phyloP scores from a whole-genome alignment of 2,888 invertebrate genomes.

The Parelbella ahira region DNA sequence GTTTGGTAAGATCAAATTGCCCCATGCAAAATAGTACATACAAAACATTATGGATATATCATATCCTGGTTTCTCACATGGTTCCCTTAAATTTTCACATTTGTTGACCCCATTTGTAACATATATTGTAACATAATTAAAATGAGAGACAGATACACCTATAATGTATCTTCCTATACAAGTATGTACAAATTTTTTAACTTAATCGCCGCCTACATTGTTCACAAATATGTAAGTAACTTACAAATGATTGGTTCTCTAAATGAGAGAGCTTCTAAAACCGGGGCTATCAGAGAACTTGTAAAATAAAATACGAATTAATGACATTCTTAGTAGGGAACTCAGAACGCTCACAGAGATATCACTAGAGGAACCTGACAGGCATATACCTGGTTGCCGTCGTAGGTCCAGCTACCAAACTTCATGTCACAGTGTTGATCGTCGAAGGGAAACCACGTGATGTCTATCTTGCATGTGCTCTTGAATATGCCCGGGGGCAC shows the following conservation, averaged over 20 bases:
- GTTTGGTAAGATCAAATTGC: conserved; percentile 68
- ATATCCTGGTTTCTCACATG: conserved; percentile 85
- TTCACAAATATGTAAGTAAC: too few relatives aligned
- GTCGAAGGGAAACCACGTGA: conserved; percentile 99
- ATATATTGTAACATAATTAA: too few relatives aligned
- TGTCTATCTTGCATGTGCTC: conserved; percentile 99
- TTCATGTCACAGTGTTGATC: conserved; percentile 99
- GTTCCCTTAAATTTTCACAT: conserved; percentile 78
- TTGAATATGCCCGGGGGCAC: conserved; percentile 99
- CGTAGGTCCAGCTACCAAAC: conserved; percentile 99
- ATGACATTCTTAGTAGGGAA: too few relatives aligned
- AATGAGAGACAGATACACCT: too few relatives aligned
- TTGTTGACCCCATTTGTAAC: neutral
- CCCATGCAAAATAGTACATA: conserved; percentile 92
- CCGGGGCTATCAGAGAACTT: too few relatives aligned
- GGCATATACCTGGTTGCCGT: conserved; percentile 93
- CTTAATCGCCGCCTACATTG: too few relatives aligned
- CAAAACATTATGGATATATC: conserved; percentile 76
- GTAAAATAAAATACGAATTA: too few relatives aligned
- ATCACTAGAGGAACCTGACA: conserved; percentile 15
- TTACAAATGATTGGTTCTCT: too few relatives aligned
- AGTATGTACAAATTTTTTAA: too few relatives aligned
- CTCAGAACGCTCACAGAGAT: too few relatives aligned
- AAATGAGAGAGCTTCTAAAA: too few relatives aligned
- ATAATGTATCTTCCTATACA: too few relatives aligned